phyloP scores from a whole-genome alignment of 1,140 invertebrate species.

The Ditylenchus dipsaci region DNA sequence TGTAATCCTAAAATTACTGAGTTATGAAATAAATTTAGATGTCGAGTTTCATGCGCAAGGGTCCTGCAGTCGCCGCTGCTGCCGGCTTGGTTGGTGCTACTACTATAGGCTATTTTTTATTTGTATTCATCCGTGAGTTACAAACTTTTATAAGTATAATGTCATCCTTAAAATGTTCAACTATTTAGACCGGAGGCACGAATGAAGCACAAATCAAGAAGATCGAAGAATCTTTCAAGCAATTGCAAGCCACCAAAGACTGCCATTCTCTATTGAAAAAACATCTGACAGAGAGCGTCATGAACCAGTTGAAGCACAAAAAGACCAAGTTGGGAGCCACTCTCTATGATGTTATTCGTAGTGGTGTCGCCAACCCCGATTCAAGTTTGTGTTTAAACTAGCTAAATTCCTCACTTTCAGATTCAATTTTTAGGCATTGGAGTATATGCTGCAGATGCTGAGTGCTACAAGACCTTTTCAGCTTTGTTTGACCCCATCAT shows the following conservation, averaged over 20 bases:
- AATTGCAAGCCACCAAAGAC: conserved; percentile 33
- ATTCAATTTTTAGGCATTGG: conserved; percentile 72
- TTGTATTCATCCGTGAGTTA: not conserved
- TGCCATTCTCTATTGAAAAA: conserved; percentile 92
- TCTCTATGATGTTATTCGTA: conserved; percentile 45
- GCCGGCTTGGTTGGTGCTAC: not conserved
- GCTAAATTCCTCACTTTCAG: conserved; percentile 26
- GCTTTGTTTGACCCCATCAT: conserved; percentile 91
- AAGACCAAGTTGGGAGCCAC: conserved; percentile 47
- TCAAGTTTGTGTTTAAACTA: conserved; percentile 4
- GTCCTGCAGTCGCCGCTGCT: not conserved
- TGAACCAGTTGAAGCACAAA: conserved; percentile 66
- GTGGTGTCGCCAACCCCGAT: conserved; percentile 27
- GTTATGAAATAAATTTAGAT: not conserved
- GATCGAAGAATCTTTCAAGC: conserved; percentile 71
- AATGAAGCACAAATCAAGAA: conserved; percentile 66
- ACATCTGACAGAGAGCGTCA: conserved; percentile 79
- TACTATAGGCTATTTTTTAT: not conserved
- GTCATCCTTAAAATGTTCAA: not conserved
- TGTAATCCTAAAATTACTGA: too few relatives aligned
- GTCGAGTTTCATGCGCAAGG: not conserved
- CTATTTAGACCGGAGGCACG: conserved; percentile 12
- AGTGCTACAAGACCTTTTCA: conserved; percentile 81
- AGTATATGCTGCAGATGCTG: conserved; percentile 90
- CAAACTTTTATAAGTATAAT: not conserved